Base-by-base conservation (phyloP, 2,113 vertebrate genomes). In the Chrysochloris asiatica region DNA sequence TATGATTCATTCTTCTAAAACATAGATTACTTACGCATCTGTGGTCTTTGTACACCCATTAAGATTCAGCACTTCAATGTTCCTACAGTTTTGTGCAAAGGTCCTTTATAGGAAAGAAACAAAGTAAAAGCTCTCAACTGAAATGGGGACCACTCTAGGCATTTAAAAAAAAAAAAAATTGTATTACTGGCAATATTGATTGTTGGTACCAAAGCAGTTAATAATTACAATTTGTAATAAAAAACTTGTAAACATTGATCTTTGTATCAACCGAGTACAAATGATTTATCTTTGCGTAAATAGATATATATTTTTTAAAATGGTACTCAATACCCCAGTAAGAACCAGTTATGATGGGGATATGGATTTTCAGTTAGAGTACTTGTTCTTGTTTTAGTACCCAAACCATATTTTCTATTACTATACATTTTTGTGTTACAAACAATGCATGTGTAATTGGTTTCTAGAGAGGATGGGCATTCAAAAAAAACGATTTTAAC, bases 31-130 rank as follows among this genome's bases (percentile, higher is more conserved):
- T 97, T 93, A 99, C 99, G 98, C 98, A 59, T 99, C 99, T 54
- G 99, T 99, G 94, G 99, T 99, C 98, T 99, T 99, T 96, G 99
- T 99, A 91, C 99, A 99, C 84, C 99, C 99, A 9, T 99, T 99
- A 47, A 99, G 97, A 97, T 99, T 99, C 91, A 99, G 96, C 30
- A 99, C 98, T 97, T 99, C 99, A 19, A 99, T 99, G 90, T 99
- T 99, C 63, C 99, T 98, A 98, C 99, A 99, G 98, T 99, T 99
- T 96, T 99, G 99, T 59, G 99, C 98, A 97, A 99, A 99, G 0
- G 98, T 99, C 98, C 99, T 99, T 90, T 26, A 93, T n/a, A 0
- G 81, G 76, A 96, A 86, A 41, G 78, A 94, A 95, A 93, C 33
- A 79, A 95, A 95, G 56, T 22, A 79, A 96, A 92, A 87, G 1